phyloP scores from a whole-genome alignment of 1,140 invertebrate genomes.

The Chrysomallon squamiferum region DNA sequence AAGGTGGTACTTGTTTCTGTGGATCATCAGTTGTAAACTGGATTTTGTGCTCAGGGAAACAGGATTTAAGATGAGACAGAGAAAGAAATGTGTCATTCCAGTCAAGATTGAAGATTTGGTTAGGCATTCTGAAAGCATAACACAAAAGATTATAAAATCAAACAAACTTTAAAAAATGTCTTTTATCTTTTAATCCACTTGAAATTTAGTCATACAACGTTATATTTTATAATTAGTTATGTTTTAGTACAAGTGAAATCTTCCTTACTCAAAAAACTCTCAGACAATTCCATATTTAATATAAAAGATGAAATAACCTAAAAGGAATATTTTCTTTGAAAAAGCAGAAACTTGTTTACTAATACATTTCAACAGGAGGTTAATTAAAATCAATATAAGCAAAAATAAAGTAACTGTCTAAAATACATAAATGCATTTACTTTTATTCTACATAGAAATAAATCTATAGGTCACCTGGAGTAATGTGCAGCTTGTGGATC shows the following conservation, averaged over 20 bases:
- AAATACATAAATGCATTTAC: too few relatives aligned
- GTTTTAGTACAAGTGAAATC: too few relatives aligned
- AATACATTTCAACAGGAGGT: too few relatives aligned
- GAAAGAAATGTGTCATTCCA: conserved; percentile 99
- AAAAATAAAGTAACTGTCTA: too few relatives aligned
- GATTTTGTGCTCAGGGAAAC: conserved; percentile 86
- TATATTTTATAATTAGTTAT: too few relatives aligned
- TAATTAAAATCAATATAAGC: too few relatives aligned
- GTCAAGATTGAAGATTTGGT: conserved; percentile 81
- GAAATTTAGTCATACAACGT: neutral
- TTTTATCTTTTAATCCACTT: neutral
- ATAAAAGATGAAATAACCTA: too few relatives aligned
- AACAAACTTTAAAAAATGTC: neutral
- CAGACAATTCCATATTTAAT: too few relatives aligned
- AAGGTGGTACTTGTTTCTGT: conserved; percentile 77
- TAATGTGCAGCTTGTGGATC: conserved; percentile 96
- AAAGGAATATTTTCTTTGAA: too few relatives aligned
- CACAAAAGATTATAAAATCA: neutral
- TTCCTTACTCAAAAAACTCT: too few relatives aligned
- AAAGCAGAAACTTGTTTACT: too few relatives aligned
- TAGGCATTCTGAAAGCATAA: conserved; percentile 72
- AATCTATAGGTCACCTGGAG: conserved; percentile 70
- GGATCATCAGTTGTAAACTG: conserved; percentile 71
- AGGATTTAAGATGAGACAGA: conserved; percentile 83
- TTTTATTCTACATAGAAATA: too few relatives aligned